These are phyloP conservation scores for Microplitis mediator DNA, from an alignment of 1,140 invertebrate species.

Conservation along the genomic window DNA sequence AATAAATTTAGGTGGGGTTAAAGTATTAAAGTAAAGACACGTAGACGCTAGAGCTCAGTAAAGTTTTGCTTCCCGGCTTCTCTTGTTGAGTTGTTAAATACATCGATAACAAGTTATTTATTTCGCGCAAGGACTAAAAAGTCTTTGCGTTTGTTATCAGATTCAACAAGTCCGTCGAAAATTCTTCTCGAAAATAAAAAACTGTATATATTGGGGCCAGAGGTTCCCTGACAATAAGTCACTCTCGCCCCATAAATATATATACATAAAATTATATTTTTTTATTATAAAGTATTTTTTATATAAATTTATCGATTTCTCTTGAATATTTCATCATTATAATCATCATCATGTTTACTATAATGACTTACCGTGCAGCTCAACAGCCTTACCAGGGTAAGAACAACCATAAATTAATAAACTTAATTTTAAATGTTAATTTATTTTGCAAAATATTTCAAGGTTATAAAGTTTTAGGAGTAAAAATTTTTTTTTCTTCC, in stretches of 20 bases:
- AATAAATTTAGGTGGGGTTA: constrained; percentile 12
- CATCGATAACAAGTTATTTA: background rate
- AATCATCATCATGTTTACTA: constrained; percentile 22
- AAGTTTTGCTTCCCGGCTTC: background rate
- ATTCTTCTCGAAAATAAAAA: constrained; percentile 29
- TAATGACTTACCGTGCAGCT: constrained; percentile 37
- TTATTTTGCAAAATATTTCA: background rate
- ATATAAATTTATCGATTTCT: background rate
- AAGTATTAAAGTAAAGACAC: constrained; percentile 20
- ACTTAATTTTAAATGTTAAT: background rate
- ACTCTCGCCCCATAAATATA: constrained; percentile 14
- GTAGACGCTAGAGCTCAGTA: constrained; percentile 5
- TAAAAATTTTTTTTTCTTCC: no score
- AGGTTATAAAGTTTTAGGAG: no score
- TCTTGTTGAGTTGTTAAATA: background rate
- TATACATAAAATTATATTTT: constrained; percentile 16
- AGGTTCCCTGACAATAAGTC: constrained; percentile 27
- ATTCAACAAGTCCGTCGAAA: constrained; percentile 24
- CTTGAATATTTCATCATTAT: background rate
- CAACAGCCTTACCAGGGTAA: constrained; percentile 33
- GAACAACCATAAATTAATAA: background rate
- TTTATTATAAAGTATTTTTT: background rate
- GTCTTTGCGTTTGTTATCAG: constrained; percentile 20
- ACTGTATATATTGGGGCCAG: constrained; percentile 27
- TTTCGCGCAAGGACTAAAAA: constrained; percentile 21